Conservation (phyloP, 2,797 vertebrate genomes). For the Phrynocephalus forsythii region DNA sequence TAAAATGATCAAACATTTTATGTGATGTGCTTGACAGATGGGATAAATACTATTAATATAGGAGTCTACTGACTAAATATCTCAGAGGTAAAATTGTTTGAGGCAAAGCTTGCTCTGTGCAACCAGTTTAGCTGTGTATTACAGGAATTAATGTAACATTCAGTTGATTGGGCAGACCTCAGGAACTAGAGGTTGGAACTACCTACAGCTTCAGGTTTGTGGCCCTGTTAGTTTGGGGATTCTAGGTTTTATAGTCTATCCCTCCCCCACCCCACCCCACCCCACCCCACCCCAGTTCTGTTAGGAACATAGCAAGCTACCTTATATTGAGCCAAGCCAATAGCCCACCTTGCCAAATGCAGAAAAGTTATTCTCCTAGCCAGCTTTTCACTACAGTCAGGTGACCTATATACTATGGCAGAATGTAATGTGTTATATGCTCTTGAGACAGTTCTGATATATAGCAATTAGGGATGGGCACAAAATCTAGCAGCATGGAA, state of each 20-base stretch:
- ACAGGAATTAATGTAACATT: background rate
- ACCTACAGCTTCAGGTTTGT: no score
- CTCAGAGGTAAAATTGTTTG: background rate
- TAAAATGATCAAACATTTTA: conserved; percentile 29
- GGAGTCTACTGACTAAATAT: background rate
- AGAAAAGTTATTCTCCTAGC: background rate
- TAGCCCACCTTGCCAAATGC: background rate
- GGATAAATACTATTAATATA: conserved; percentile 16
- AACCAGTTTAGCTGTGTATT: background rate
- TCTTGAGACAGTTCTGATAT: no score
- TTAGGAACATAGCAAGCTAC: background rate
- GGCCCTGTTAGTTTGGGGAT: no score
- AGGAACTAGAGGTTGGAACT: background rate
- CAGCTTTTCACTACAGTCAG: no score
- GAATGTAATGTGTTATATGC: no score
- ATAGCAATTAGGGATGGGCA: no score
- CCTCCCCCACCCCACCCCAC: no score
- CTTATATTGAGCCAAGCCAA: background rate
- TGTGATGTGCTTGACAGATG: background rate
- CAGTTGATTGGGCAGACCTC: background rate
- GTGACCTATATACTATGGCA: no score
- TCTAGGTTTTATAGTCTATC: no score
- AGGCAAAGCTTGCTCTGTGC: background rate
- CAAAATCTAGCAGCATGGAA: no score
- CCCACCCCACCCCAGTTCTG: no score